These are phyloP conservation scores for Thunnus maccoyii DNA, from an alignment of 2,113 vertebrate species.

Conservation along the genomic window DNA sequence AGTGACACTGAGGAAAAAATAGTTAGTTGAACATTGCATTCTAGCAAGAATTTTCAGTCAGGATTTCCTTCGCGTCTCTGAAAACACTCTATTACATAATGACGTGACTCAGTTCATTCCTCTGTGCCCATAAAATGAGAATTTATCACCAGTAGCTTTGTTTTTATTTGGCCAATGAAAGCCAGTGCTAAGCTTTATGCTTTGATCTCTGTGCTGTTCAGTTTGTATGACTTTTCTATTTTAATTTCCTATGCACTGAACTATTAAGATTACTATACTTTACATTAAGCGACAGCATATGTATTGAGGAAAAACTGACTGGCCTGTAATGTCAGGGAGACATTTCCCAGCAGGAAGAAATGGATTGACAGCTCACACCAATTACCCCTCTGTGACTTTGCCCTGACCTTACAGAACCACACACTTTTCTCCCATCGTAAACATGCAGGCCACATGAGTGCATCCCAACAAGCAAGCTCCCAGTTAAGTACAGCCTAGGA, in stretches of 20 bases:
- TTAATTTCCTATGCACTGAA: not conserved
- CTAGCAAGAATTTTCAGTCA: not conserved
- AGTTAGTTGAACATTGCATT: no score
- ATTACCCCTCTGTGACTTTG: constrained; percentile 53
- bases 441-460: constrained; percentile 39
- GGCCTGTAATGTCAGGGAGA: constrained; percentile 11
- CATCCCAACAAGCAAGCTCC: constrained; percentile 45
- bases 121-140: not conserved
- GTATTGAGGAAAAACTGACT: not conserved
- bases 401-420: constrained; percentile 48
- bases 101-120: not conserved
- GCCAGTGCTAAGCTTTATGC: not conserved
- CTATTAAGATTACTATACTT: not conserved
- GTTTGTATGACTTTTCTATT: not conserved
- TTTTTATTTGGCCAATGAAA: constrained; percentile 2
- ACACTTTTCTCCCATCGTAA: constrained; percentile 29
- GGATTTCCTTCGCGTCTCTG: not conserved
- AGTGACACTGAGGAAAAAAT: no score
- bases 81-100: not conserved
- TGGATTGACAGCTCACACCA: constrained; percentile 17
- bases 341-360: constrained; percentile 23
- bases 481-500: constrained; percentile 36
- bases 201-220: not conserved
- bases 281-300: not conserved
- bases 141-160: not conserved